Conservation (phyloP, 2,888 invertebrate genomes). For the Microctonus aethiopoides region DNA sequence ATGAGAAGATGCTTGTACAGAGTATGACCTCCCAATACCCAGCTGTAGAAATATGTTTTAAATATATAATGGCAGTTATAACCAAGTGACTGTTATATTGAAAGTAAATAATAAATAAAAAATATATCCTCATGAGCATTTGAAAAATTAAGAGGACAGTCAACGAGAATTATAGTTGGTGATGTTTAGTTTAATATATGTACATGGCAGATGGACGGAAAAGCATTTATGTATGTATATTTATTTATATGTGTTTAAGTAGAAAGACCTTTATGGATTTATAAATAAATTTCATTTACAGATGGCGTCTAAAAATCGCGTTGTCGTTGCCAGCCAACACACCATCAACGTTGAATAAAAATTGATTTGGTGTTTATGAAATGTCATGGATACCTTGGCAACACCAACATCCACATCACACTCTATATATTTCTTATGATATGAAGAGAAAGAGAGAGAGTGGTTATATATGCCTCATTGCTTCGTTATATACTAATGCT, state of each 20-base stretch:
- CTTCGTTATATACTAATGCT: background rate
- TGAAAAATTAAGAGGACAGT: background rate
- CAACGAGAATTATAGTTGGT: background rate
- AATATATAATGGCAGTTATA: no score
- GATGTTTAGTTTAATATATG: background rate
- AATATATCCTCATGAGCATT: no score
- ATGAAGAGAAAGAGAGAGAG: no score
- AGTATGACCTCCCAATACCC: no score
- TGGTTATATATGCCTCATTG: background rate
- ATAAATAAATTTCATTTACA: conserved; percentile 57
- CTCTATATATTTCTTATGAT: background rate
- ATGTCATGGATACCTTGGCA: conserved; percentile 57
- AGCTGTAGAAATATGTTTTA: no score
- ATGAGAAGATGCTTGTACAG: no score
- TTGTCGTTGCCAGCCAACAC: conserved; percentile 9
- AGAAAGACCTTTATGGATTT: conserved; percentile 41
- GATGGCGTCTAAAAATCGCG: conserved; percentile 9
- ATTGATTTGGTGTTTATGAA: conserved; percentile 63
- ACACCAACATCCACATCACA: conserved; percentile 12
- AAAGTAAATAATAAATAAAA: no score
- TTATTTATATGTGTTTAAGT: background rate
- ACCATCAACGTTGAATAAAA: conserved; percentile 50
- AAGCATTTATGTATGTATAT: background rate
- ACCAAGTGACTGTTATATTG: no score
- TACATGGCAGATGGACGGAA: background rate